These are phyloP conservation scores for Sandelia bainsii DNA, from an alignment of 2,797 vertebrate species.

Conservation along the genomic window DNA sequence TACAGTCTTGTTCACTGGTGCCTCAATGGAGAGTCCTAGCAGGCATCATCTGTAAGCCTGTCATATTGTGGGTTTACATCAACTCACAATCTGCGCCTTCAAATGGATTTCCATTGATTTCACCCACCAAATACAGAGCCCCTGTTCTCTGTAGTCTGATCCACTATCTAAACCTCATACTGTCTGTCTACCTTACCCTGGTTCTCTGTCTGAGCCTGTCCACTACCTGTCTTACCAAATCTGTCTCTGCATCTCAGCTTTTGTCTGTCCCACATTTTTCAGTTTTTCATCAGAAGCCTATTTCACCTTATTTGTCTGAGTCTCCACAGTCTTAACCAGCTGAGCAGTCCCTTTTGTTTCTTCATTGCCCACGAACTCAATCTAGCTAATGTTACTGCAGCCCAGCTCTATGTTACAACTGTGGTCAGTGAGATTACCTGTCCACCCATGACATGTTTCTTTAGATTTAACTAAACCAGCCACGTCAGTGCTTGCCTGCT, in stretches of 20 bases:
- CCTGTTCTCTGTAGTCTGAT: background rate
- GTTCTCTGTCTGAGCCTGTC: background rate
- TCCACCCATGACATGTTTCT: conserved; percentile 11
- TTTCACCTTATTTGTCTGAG: background rate
- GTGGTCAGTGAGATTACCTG: conserved; percentile 11
- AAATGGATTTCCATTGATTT: conserved; percentile 1
- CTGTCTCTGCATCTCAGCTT: background rate
- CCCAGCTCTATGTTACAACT: background rate
- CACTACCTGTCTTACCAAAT: background rate
- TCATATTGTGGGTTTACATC: conserved; percentile 1
- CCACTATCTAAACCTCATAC: background rate
- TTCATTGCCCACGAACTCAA: background rate
- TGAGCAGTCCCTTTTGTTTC: background rate
- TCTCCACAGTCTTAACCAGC: background rate
- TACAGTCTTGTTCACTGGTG: background rate
- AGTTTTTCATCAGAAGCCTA: background rate
- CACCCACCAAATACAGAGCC: background rate
- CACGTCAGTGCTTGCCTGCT: background rate
- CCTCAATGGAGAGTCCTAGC: background rate
- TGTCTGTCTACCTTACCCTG: no score
- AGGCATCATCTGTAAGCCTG: background rate
- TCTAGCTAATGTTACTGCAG: background rate
- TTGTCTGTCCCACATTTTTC: background rate
- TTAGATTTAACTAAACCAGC: background rate
- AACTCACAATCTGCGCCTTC: background rate